Base-by-base conservation (phyloP, 2,888 invertebrate genomes). In the Chesias legatella region DNA sequence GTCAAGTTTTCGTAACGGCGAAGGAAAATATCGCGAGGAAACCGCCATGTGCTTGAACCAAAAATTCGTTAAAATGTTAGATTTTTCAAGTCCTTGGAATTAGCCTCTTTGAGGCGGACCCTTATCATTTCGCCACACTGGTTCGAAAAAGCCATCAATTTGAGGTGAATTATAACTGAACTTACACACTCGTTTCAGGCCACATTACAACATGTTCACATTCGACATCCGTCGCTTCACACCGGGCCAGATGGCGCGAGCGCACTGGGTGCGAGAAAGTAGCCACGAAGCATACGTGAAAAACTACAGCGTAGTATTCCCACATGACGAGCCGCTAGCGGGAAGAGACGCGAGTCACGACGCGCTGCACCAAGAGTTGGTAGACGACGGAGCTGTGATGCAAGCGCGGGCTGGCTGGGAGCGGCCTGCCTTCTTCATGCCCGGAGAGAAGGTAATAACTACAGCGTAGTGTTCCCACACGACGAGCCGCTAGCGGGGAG, bases 401-500 rank as follows among this genome's bases (percentile, higher is more conserved):
- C 95, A 97, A 72, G 93, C 95, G 60, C 90, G 94, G 5, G 94
- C 93, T 33, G 95, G 97, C 0, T 97, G 95, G 94, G 97, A 97
- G 71, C 83, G 96, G 47, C 96, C 97, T 0, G 95, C 94, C 0
- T 97, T 95, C 90, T 97, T 92, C 63, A 65, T 92, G 33, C 76
- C 78, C 0, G 84, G 83, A 1, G 75, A 85, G 46, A 82, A 70
- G 72, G 82, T 80, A 44, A 3, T 43, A 7, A 48, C 10, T 29
- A 10, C 20, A 5, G 5, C 13, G 13, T 17, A 3, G 13, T 94
- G 6, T 97, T 94, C 70, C 94, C 94, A 0, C 90, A 95, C 60
- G 96, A 97, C 68, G 95, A 97, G 68, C 93, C 93, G 0, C 73
- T 97, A 32, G 94, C 95, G 1, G 95, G 95, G 0, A 84, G 97